A percentile compares a stretch with the other conserved stretches of the same genome.
These are phyloP conservation scores for Pollimyrus isidori DNA, from an alignment of 2,113 vertebrate genomes.

Conservation along the genomic window DNA sequence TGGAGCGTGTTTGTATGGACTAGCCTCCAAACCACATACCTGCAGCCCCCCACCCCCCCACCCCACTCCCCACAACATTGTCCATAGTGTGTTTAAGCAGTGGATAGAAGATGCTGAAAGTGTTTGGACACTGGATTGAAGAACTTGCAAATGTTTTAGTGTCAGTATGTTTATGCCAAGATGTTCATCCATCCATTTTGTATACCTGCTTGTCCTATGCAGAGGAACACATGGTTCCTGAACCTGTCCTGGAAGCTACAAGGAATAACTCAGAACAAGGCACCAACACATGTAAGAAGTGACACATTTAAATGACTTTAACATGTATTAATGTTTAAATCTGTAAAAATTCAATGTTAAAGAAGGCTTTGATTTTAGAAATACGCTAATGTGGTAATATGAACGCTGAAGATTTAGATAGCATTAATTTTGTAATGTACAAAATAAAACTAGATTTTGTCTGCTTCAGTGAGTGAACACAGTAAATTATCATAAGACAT, in stretches of 20 bases:
- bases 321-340: neutral
- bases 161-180: neutral
- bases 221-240: neutral
- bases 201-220: neutral
- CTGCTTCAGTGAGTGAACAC: conserved; percentile 11
- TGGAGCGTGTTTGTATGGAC: too few relatives aligned
- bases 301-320: neutral
- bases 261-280: neutral
- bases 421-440: neutral
- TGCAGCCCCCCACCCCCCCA: neutral
- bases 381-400: neutral
- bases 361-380: neutral
- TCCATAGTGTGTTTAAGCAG: neutral
- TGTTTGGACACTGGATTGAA: neutral
- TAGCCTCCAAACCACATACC: too few relatives aligned
- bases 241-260: neutral
- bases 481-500: neutral
- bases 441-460: neutral
- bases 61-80: too few relatives aligned
- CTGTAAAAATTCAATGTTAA: neutral
- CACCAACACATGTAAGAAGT: neutral
- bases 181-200: neutral
- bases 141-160: neutral
- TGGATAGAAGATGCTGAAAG: neutral
- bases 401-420: neutral